Evolutionary conservation across 2,888 invertebrate species (phyloP).

Genomic region (Acleris laterana): DNA sequence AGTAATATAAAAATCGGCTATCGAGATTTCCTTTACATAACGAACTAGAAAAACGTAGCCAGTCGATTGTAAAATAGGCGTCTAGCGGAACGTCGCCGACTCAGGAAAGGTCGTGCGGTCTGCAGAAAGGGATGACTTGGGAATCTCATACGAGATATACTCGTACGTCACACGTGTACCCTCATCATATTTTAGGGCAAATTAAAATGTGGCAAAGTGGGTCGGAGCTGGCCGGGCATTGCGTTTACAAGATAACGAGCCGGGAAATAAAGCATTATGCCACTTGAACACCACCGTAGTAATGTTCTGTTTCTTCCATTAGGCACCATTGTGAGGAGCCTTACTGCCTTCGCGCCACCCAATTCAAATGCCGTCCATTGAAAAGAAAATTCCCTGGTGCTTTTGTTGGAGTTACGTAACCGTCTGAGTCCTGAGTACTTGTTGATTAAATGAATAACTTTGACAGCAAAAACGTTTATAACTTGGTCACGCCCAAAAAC

Average conservation of each 20-base stretch:
- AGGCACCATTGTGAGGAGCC: slow-evolving; percentile 23
- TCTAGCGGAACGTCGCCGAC: slow-evolving; percentile 11
- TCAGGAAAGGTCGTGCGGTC: slow-evolving; percentile 31
- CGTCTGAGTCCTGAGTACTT: neutral
- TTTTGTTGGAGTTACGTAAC: neutral
- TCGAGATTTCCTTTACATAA: slow-evolving; percentile 14
- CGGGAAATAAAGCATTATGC: slow-evolving; percentile 24
- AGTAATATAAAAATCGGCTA: slow-evolving; percentile 13
- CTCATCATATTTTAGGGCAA: slow-evolving; percentile 42
- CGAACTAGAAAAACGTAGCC: slow-evolving; percentile 31
- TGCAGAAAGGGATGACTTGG: slow-evolving; percentile 17
- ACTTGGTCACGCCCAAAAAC: slow-evolving; percentile 35
- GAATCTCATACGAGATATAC: slow-evolving; percentile 25
- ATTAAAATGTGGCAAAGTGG: slow-evolving; percentile 43
- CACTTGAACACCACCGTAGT: slow-evolving; percentile 20
- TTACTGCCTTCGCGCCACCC: slow-evolving; percentile 4
- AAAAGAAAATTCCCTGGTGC: neutral
- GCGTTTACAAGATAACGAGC: slow-evolving; percentile 22
- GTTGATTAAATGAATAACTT: slow-evolving; percentile 23
- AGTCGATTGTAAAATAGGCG: slow-evolving; percentile 32
- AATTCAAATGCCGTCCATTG: slow-evolving; percentile 5
- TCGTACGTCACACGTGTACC: slow-evolving; percentile 37
- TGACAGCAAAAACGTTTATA: slow-evolving; percentile 17
- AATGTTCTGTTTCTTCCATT: slow-evolving; percentile 31
- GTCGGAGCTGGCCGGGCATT: slow-evolving; percentile 33